Percentiles rank a stretch among this genome's conserved stretches.
These are phyloP conservation scores for Lucifuga dentata DNA, from an alignment of 2,113 vertebrate genomes.

Conservation along the genomic window DNA sequence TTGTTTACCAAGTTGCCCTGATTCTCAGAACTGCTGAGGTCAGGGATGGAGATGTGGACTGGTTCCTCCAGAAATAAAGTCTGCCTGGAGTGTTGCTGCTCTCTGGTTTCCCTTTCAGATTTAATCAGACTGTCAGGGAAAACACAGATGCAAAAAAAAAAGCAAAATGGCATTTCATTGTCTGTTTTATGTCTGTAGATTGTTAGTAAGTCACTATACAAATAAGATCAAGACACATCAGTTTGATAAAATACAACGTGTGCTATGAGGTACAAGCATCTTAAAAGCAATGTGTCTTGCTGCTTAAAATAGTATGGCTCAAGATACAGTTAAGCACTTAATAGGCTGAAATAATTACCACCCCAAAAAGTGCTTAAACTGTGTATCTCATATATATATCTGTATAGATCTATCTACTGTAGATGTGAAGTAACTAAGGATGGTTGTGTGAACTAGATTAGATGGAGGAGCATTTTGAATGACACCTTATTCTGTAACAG, in stretches of 20 bases:
- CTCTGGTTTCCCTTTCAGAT: conserved; percentile 27
- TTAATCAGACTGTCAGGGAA: conserved; percentile 24
- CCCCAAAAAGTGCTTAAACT: not conserved
- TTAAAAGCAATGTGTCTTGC: conserved; percentile 2
- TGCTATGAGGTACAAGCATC: not conserved
- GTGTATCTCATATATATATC: too few species aligned
- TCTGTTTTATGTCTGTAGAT: not conserved
- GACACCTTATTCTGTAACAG: conserved; percentile 20
- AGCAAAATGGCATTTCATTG: not conserved
- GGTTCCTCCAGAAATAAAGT: conserved; percentile 24
- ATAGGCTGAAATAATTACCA: conserved; percentile 31
- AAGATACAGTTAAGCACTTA: conserved; percentile 33
- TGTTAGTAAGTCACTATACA: too few species aligned
- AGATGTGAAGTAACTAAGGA: not conserved
- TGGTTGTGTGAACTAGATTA: conserved; percentile 30
- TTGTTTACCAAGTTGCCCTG: conserved; percentile 22
- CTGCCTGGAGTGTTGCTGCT: conserved; percentile 18
- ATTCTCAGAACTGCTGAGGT: conserved; percentile 19
- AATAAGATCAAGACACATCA: not conserved
- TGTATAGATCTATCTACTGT: too few species aligned
- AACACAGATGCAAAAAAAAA: not conserved
- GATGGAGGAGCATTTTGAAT: conserved; percentile 8
- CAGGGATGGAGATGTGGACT: conserved; percentile 26
- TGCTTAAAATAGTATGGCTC: conserved; percentile 37
- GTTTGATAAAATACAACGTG: not conserved